These are phyloP conservation scores for Sceloporus undulatus DNA, from an alignment of 2,113 vertebrate species.

Conservation along the genomic window DNA sequence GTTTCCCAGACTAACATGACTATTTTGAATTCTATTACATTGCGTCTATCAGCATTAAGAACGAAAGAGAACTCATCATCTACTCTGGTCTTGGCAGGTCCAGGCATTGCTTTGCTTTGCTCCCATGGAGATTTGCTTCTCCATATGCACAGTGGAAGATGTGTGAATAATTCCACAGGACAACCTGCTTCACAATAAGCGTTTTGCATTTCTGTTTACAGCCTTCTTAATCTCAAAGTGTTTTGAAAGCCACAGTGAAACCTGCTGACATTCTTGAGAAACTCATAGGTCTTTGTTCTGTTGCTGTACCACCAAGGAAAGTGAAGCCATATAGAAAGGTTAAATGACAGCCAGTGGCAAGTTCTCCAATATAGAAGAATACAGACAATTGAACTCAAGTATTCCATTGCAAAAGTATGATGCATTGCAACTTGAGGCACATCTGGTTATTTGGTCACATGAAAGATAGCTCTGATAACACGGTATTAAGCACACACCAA, in stretches of 20 bases:
- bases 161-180: not conserved
- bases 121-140: not conserved
- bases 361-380: not conserved
- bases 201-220: not conserved
- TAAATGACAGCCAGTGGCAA: not conserved
- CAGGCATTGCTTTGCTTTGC: not conserved
- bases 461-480: not conserved
- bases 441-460: not conserved
- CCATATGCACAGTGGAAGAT: not conserved
- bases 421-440: not conserved
- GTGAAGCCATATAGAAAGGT: accelerated
- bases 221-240: not conserved
- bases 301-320: not conserved
- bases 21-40: too few relatives aligned
- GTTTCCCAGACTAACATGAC: too few relatives aligned
- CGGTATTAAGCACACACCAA: not conserved
- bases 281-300: accelerated
- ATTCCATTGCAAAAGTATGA: not conserved
- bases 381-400: not conserved
- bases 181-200: not conserved
- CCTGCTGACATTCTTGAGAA: accelerated
- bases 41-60: not conserved
- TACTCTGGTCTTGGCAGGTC: accelerated
- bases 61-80: not conserved
- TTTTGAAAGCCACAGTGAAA: conserved; percentile 11